Evolutionary conservation across 2,113 vertebrate genomes (phyloP).

Genomic region (Tautogolabrus adspersus): DNA sequence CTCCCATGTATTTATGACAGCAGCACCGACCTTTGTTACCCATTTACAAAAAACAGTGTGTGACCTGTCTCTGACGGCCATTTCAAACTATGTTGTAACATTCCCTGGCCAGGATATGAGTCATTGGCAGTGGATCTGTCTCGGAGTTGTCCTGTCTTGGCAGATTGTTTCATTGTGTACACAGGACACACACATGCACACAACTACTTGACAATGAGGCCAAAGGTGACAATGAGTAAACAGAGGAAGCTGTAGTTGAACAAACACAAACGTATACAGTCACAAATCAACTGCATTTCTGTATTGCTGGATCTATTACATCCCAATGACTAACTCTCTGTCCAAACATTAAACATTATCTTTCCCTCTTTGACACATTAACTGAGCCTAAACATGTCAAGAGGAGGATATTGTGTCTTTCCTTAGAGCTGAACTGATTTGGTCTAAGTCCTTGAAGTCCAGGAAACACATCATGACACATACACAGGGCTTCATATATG

Average conservation of each 20-base stretch:
- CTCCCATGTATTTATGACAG: neutral
- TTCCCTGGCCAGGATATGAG: constrained; percentile 38
- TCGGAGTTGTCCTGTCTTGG: neutral
- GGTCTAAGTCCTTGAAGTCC: neutral
- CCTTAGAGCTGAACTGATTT: neutral
- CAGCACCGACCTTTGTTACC: constrained; percentile 13
- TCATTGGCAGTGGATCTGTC: constrained; percentile 10
- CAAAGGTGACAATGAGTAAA: constrained; percentile 23
- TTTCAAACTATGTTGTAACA: constrained; percentile 24
- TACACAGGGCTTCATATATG: constrained; percentile 22
- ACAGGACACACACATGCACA: neutral
- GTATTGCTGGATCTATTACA: too few relatives aligned
- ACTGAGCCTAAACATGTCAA: neutral
- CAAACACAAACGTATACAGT: neutral
- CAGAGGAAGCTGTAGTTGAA: neutral
- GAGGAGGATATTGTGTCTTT: neutral
- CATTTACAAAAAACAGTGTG: constrained; percentile 2
- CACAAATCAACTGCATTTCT: neutral
- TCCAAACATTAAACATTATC: too few relatives aligned
- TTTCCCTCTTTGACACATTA: too few relatives aligned
- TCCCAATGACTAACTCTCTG: too few relatives aligned
- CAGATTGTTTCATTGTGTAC: constrained; percentile 3
- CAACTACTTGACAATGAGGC: constrained; percentile 5
- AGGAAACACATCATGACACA: neutral
- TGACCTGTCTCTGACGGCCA: neutral